Base-by-base conservation (phyloP, 2,888 invertebrate species). In the Dryobota labecula region DNA sequence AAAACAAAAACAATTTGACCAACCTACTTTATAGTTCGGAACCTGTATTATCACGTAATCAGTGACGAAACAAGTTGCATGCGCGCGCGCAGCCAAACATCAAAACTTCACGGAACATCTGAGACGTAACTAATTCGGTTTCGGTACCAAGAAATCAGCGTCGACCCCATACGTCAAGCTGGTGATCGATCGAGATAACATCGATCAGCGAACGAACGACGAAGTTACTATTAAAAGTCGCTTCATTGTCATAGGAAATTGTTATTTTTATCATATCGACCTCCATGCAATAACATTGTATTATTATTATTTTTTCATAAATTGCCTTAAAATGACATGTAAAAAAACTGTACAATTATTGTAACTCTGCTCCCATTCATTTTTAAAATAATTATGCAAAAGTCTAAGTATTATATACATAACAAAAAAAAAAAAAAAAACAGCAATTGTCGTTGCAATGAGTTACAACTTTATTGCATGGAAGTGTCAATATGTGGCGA, bases 151-250 rank as follows among this genome's bases (percentile, higher is more conserved):
- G 85, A 86, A 87, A 51, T 71, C 62, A 61, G 67, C 36, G 73
- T 56, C 53, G 83, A 84, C 84, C 85, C 80, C 83, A 74, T 79
- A 64, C 85, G 88, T 89, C 87, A 86, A 83, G 71, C 58, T 54
- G 72, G 73, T 89, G 89, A 89, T 89, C 85, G 89, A 90, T 90
- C 82, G 86, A 87, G 88, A 88, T 86, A 78, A 77, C 49, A 79
- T 80, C 57, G 49, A 41, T 8, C 30, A 33, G n/a, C 11, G 74
- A 75, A 67, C 51, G 20, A 62, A 56, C 41, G 1, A 49, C 6
- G 6, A 20, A 18, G 33, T 9, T 76, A 84, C 84, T 73, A 84
- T 63, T 33, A 73, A 27, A 65, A 74, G 70, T 73, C 77, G 18
- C 33, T 72, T 41, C 24, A 49, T 43, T 79, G 47, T 73, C 62